Percentiles rank a stretch among this genome's conserved stretches.
Evolutionary conservation across 2,797 vertebrate genomes (phyloP).

Genomic region (Varecia variegata): DNA sequence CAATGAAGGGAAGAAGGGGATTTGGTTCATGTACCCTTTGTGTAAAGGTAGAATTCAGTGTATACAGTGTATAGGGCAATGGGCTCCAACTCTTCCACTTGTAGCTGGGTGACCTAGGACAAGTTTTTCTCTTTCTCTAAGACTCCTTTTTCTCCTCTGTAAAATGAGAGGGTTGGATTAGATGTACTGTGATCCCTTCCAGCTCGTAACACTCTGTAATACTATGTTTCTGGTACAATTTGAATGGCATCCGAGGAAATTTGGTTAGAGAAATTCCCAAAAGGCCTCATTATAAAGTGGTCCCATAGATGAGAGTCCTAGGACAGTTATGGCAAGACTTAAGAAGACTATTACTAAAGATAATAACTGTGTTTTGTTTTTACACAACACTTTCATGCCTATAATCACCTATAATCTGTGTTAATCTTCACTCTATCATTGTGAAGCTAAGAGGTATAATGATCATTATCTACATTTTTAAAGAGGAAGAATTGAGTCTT

Average conservation of each 20-base stretch:
- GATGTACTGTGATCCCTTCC: neutral
- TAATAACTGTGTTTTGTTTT: conserved; percentile 73
- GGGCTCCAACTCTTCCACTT: neutral
- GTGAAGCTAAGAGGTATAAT: conserved; percentile 32
- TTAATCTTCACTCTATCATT: conserved; percentile 55
- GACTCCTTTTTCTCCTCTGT: neutral
- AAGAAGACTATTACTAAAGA: conserved; percentile 60
- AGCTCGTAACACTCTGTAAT: neutral
- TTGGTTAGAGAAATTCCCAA: conserved; percentile 55
- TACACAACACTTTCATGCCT: conserved; percentile 54
- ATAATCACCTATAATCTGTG: conserved; percentile 67
- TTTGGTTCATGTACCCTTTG: neutral
- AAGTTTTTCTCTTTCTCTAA: neutral
- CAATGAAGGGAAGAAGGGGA: neutral
- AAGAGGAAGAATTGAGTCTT: conserved; percentile 3
- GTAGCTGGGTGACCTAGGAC: neutral
- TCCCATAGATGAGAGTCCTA: conserved; percentile 31
- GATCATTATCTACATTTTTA: conserved; percentile 55
- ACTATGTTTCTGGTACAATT: conserved; percentile 52
- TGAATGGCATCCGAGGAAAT: conserved; percentile 62
- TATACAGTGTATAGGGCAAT: neutral
- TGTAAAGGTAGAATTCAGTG: neutral
- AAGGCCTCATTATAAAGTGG: conserved; percentile 59
- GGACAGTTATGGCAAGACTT: conserved; percentile 56
- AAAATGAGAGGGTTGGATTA: neutral